Conservation (phyloP, 2,888 invertebrate species). For the Pheosia gnoma region DNA sequence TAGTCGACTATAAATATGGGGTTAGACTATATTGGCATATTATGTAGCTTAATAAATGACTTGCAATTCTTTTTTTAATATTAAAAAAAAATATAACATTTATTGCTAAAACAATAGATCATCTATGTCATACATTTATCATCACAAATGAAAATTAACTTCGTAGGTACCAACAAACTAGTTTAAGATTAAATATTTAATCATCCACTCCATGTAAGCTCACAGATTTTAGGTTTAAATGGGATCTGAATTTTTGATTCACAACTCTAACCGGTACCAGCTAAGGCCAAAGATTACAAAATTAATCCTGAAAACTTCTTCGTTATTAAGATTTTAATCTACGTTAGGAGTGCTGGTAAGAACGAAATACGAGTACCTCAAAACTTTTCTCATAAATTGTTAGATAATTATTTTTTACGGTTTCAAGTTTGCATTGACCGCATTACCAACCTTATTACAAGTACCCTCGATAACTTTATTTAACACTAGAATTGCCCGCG, state of each 20-base stretch:
- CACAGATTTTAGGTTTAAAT: conserved; percentile 25
- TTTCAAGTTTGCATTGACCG: conserved; percentile 38
- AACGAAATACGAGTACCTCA: conserved; percentile 62
- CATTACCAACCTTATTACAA: not conserved
- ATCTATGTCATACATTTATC: too few relatives aligned
- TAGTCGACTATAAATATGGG: too few relatives aligned
- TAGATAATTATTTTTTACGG: conserved; percentile 65
- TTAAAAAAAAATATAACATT: too few relatives aligned
- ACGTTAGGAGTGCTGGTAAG: conserved; percentile 52
- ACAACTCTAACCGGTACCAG: conserved; percentile 45
- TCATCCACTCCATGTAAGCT: not conserved
- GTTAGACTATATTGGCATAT: not conserved
- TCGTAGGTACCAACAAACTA: too few relatives aligned
- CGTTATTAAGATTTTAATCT: conserved; percentile 80
- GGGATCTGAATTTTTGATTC: conserved; percentile 45
- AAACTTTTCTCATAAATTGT: conserved; percentile 72
- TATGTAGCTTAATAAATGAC: too few relatives aligned
- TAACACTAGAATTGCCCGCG: too few relatives aligned
- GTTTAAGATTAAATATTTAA: too few relatives aligned
- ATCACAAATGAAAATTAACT: too few relatives aligned
- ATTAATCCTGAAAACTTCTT: conserved; percentile 71
- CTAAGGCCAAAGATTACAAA: conserved; percentile 64
- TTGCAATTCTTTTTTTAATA: too few relatives aligned
- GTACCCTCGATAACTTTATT: too few relatives aligned
- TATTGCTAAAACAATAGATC: too few relatives aligned